phyloP scores from a whole-genome alignment of 2,797 vertebrate genomes.

The Chromis chromis region DNA sequence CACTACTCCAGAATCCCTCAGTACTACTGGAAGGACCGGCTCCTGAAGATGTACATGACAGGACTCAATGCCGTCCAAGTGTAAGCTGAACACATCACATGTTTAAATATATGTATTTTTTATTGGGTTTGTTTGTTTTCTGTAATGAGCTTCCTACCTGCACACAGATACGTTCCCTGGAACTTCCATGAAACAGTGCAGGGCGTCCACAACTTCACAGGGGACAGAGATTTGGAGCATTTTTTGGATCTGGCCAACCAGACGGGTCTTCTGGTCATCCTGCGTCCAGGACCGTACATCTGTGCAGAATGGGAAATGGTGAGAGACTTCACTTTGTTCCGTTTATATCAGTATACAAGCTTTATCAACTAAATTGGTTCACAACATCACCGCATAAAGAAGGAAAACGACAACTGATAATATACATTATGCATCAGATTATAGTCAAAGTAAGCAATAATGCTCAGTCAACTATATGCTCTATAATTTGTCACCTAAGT shows the following conservation, averaged over 20 bases:
- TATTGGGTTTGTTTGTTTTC: background rate
- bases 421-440: too few relatives aligned
- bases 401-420: background rate
- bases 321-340: constrained; percentile 44
- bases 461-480: too few relatives aligned
- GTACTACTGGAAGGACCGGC: constrained; percentile 93
- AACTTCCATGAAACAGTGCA: constrained; percentile 93
- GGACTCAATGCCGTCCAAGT: constrained; percentile 93
- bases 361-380: background rate
- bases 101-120: background rate
- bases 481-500: background rate
- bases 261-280: constrained; percentile 92
- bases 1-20: constrained; percentile 93
- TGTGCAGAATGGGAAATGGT: constrained; percentile 99
- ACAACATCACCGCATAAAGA: background rate
- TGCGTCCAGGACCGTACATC: constrained; percentile 97
- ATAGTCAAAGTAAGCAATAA: background rate
- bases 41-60: constrained; percentile 94
- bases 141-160: background rate
- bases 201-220: constrained; percentile 89
- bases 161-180: constrained; percentile 94
- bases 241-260: constrained; percentile 91
- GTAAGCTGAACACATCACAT: constrained; percentile 74
- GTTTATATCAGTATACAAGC: background rate
- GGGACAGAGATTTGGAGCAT: constrained; percentile 88